Percentiles rank a stretch among this genome's conserved stretches.
phyloP scores from a whole-genome alignment of 2,888 invertebrate genomes.

The Chironomus riparius region DNA sequence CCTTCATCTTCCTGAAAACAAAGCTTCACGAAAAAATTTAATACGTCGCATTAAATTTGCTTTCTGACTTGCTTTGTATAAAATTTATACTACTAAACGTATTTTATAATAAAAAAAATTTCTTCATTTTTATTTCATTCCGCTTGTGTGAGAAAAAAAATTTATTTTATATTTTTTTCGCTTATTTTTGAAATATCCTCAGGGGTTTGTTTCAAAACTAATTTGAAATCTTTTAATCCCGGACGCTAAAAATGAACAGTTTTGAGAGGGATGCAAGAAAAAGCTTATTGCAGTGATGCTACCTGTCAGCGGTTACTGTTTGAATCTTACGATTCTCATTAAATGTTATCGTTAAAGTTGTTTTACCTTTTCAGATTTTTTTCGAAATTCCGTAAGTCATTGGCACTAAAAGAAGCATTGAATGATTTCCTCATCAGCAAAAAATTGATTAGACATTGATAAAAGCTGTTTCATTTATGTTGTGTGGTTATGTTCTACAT shows the following conservation, averaged over 20 bases:
- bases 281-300: neutral
- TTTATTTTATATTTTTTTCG: neutral
- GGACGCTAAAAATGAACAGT: neutral
- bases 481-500: neutral
- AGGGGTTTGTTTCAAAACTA: conserved; percentile 17
- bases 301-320: neutral
- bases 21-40: neutral
- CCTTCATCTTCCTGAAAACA: neutral
- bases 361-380: too few relatives aligned
- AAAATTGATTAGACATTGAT: neutral
- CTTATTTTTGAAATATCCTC: neutral
- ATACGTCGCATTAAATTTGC: neutral
- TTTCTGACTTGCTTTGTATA: neutral
- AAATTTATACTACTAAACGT: neutral
- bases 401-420: neutral
- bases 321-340: neutral
- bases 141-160: neutral
- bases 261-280: too few relatives aligned
- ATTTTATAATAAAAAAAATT: neutral
- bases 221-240: conserved; percentile 25
- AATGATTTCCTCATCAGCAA: neutral
- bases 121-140: neutral
- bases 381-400: too few relatives aligned
- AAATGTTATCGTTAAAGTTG: too few relatives aligned
- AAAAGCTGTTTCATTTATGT: too few relatives aligned